Conservation (phyloP, 1,140 invertebrate genomes). For the Ceratina japonica region DNA sequence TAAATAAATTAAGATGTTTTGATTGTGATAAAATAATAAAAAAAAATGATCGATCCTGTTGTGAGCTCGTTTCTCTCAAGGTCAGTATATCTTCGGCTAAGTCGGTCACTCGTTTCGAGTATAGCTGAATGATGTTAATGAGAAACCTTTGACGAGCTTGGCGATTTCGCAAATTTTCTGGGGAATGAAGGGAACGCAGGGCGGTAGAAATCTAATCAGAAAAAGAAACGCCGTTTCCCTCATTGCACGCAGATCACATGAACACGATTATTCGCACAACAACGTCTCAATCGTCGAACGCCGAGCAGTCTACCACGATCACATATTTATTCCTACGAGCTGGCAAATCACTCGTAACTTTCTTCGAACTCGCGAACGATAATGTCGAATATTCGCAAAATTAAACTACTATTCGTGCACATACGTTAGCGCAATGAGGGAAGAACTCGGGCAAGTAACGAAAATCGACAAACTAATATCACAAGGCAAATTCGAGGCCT, state of each 20-base stretch:
- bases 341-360: not conserved
- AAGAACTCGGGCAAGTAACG: slow-evolving; percentile 2
- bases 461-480: slow-evolving; percentile 7
- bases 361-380: too few relatives aligned
- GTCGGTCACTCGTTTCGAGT: too few relatives aligned
- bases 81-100: too few relatives aligned
- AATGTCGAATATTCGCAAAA: too few relatives aligned
- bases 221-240: slow-evolving; percentile 21
- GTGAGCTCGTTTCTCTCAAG: slow-evolving; percentile 1
- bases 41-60: not conserved
- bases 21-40: slow-evolving; percentile 53
- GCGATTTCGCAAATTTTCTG: not conserved
- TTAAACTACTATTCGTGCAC: too few relatives aligned
- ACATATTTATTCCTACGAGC: too few relatives aligned
- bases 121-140: not conserved
- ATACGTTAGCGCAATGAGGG: too few relatives aligned
- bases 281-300: slow-evolving; percentile 14
- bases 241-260: slow-evolving; percentile 60
- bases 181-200: slow-evolving; percentile 39
- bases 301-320: slow-evolving; percentile 14
- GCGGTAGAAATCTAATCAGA: slow-evolving; percentile 38
- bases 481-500: slow-evolving; percentile 9
- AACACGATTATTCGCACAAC: slow-evolving; percentile 42
- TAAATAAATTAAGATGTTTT: slow-evolving; percentile 70
- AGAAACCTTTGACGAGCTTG: not conserved